These are phyloP conservation scores for Colistium nudipinnis DNA, from an alignment of 2,113 vertebrate genomes.

Conservation along the genomic window DNA sequence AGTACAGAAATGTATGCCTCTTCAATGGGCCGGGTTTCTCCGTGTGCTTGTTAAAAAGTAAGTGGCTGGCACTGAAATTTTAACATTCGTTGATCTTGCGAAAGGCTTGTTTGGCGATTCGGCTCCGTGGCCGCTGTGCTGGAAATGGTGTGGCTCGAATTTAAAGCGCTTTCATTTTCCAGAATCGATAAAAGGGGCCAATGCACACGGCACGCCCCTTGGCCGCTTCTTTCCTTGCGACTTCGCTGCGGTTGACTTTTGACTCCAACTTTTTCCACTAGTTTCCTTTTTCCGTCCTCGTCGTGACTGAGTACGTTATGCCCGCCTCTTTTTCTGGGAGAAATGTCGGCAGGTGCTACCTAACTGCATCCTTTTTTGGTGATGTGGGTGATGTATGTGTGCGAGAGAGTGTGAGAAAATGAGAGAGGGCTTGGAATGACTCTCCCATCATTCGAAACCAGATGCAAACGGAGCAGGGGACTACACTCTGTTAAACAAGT, in stretches of 20 bases:
- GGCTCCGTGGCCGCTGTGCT: no score
- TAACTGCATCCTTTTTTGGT: constrained; percentile 34
- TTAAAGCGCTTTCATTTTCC: no score
- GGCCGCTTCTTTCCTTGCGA: no score
- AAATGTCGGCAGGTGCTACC: constrained; percentile 51
- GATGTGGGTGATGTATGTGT: constrained; percentile 52
- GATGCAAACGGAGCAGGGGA: constrained; percentile 61
- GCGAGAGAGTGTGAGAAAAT: constrained; percentile 34
- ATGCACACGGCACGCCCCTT: no score
- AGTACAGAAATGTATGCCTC: not conserved
- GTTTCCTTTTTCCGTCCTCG: constrained; percentile 33
- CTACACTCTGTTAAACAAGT: constrained; percentile 62
- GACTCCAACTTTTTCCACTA: constrained; percentile 15
- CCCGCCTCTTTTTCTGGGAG: constrained; percentile 12
- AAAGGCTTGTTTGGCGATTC: no score
- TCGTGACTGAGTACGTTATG: constrained; percentile 50
- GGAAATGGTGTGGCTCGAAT: no score
- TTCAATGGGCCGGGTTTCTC: not conserved
- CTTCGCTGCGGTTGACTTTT: no score
- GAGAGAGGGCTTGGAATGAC: constrained; percentile 61
- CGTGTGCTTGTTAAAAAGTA: constrained; percentile 2
- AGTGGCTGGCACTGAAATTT: not conserved
- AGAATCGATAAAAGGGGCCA: no score
- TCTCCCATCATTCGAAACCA: constrained; percentile 50
- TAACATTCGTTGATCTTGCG: not conserved